Evolutionary conservation across 2,797 vertebrate species (phyloP).

Genomic region (Mastacembelus armatus): DNA sequence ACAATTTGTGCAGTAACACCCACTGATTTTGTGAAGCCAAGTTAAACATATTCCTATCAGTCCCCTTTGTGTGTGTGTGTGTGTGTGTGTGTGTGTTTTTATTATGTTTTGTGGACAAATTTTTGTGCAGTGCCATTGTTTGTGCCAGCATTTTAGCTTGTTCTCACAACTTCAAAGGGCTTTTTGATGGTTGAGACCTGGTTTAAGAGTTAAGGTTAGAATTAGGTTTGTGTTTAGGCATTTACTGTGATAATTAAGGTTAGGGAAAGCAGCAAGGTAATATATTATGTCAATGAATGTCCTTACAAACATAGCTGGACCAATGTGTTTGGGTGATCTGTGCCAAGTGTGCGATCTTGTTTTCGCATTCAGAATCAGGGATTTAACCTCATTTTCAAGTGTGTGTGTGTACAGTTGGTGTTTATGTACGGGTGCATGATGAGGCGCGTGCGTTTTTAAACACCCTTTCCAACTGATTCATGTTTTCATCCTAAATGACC

Average conservation of each 20-base stretch:
- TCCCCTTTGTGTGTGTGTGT: slow-evolving; percentile 7
- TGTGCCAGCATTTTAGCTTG: too few species aligned
- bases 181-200: too few species aligned
- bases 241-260: too few species aligned
- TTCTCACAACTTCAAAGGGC: too few species aligned
- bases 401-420: neutral
- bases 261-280: too few species aligned
- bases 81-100: too few species aligned
- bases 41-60: slow-evolving; percentile 35
- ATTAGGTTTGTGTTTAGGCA: too few species aligned
- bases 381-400: slow-evolving; percentile 58
- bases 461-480: slow-evolving; percentile 56
- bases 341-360: slow-evolving; percentile 41
- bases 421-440: neutral
- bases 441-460: slow-evolving; percentile 30
- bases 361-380: slow-evolving; percentile 43
- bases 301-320: too few species aligned
- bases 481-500: slow-evolving; percentile 67
- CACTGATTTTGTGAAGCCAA: slow-evolving; percentile 49
- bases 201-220: too few species aligned
- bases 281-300: too few species aligned
- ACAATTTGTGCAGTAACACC: slow-evolving; percentile 52
- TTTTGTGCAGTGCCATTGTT: too few species aligned
- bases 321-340: slow-evolving; percentile 10
- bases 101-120: too few species aligned